phyloP scores from a whole-genome alignment of 2,113 vertebrate genomes.

The Atrichornis clamosus region DNA sequence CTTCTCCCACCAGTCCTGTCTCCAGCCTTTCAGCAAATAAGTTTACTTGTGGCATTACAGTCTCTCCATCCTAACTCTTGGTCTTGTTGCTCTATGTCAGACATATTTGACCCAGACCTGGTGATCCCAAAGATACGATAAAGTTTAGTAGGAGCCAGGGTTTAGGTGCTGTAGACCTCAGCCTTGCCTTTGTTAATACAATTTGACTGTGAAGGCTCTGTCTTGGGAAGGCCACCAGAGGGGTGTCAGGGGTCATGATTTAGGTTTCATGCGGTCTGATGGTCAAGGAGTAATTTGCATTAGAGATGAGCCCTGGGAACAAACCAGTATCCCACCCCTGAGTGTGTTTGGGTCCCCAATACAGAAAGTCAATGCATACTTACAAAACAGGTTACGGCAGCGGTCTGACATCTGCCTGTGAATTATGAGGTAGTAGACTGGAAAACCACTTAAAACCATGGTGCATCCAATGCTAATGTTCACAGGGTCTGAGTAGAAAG shows the following conservation, averaged over 20 bases:
- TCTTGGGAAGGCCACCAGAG: background rate
- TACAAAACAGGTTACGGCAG: slow-evolving; percentile 40
- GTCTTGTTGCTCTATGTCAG: background rate
- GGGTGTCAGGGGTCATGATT: background rate
- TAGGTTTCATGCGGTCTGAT: background rate
- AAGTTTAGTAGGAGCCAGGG: background rate
- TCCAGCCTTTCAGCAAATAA: background rate
- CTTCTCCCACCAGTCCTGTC: background rate
- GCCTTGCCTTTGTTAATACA: background rate
- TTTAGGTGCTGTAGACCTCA: background rate
- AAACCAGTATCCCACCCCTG: background rate
- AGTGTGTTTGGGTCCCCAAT: accelerated
- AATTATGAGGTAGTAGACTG: slow-evolving; percentile 67
- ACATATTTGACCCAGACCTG: background rate
- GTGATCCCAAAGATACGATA: background rate
- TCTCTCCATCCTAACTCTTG: background rate
- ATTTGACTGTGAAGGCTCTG: background rate
- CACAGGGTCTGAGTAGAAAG: slow-evolving; percentile 74
- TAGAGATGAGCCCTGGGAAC: background rate
- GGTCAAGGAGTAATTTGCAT: background rate
- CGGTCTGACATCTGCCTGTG: slow-evolving; percentile 19
- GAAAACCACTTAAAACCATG: slow-evolving; percentile 71
- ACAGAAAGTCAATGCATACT: background rate
- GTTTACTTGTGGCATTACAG: background rate
- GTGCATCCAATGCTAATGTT: slow-evolving; percentile 68